Evolutionary conservation across 2,797 vertebrate genomes (phyloP), one percentile per base, ranked within the genome.

Genomic region (Siniperca obscura): DNA sequence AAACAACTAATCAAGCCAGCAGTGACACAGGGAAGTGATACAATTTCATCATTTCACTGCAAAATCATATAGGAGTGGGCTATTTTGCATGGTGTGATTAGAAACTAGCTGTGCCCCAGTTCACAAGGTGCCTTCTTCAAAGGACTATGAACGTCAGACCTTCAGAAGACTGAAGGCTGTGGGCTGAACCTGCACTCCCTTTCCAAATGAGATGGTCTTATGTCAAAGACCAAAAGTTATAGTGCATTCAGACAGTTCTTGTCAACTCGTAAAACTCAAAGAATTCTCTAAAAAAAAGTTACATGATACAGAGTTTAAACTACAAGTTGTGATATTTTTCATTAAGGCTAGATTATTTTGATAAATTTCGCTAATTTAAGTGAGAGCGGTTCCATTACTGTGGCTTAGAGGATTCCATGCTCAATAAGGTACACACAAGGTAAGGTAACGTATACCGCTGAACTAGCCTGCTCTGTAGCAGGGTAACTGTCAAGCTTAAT

Each of bases 1-100:
- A 46, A 69, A 42, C 13, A 81, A 71, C 9, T 61, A 27, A 66
- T 82, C 50, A 78, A 83, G 62, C 36, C 59, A 68, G 34, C 21
- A 8, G 12, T 74, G 66, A 79, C 48, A 55, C 7, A 30, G 14
- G 52, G 34, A 21, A 46, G 22, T 16, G 21, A 67, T 65, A 53
- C 27, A 5, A 61, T 73, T 68, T 66, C n/a, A 78, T 74, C 10
- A 75, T 70, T 70, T 48, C 46, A 52, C 10, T 44, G 13, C 61
- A 56, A 44, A 67, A 67, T 22, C 30, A 36, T 25, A 22, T 8
- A n/a, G 52, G 38, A 38, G 36, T 30, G 9, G 34, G 21, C 8
- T 57, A 22, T 40, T 69, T 52, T 61, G 9, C 12, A 62, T 14
- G 7, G 5, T 30, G 70, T 44, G 55, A 72, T 70, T 61, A 55